Conservation (phyloP, 92 coral and sea anemone genomes). For the Epizoanthus scotinus region DNA sequence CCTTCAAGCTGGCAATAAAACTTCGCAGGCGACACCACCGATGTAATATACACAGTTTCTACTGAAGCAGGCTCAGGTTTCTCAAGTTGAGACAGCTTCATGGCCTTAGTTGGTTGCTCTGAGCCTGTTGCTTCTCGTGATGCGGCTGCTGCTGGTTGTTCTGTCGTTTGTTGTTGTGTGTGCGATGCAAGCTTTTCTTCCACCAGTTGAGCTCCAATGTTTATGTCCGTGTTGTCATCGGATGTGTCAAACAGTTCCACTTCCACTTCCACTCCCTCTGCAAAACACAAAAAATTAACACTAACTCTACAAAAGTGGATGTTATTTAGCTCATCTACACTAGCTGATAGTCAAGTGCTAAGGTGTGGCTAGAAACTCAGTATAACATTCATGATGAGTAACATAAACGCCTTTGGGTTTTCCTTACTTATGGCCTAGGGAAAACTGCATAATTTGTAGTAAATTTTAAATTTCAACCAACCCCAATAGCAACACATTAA, state of each 20-base stretch:
- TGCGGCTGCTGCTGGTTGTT: slow-evolving; percentile 3
- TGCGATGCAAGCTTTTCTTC: slow-evolving; percentile 62
- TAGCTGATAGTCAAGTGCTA: too few relatives aligned
- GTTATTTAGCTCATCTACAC: too few relatives aligned
- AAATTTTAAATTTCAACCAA: too few relatives aligned
- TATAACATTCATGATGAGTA: too few relatives aligned
- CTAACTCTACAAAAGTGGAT: too few relatives aligned
- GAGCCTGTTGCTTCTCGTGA: neutral
- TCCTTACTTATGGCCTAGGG: too few relatives aligned
- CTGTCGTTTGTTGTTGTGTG: slow-evolving; percentile 15
- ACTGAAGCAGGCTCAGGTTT: slow-evolving; percentile 38
- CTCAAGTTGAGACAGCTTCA: slow-evolving; percentile 44
- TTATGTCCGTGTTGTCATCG: slow-evolving; percentile 70
- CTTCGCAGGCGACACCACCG: slow-evolving; percentile 73
- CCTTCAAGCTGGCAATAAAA: slow-evolving; percentile 83
- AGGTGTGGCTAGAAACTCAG: too few relatives aligned
- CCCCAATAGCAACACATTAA: too few relatives aligned
- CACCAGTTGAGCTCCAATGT: slow-evolving; percentile 68
- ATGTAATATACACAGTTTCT: slow-evolving; percentile 72
- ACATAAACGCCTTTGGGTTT: too few relatives aligned
- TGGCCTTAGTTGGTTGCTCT: neutral
- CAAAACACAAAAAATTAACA: slow-evolving; percentile 10
- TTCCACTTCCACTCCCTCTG: slow-evolving; percentile 45
- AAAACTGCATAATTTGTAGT: too few relatives aligned
- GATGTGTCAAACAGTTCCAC: slow-evolving; percentile 78